Evolutionary conservation across 2,113 vertebrate species (phyloP).

Genomic region (Cranoglanis bouderius): DNA sequence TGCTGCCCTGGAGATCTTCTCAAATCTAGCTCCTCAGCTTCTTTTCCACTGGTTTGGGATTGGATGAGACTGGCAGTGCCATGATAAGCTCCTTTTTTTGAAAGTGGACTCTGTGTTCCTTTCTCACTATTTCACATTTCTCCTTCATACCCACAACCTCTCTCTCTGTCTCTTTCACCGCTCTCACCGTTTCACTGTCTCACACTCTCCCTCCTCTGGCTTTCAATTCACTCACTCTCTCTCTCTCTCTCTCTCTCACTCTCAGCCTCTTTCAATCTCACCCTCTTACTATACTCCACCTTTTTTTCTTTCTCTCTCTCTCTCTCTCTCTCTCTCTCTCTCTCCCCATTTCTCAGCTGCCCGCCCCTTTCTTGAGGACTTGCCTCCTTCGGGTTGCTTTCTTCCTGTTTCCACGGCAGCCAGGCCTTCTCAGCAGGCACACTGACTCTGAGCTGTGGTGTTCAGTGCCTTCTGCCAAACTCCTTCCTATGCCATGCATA

Average conservation of each 20-base stretch:
- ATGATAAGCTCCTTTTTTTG: neutral
- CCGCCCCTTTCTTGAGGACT: constrained; percentile 49
- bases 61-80: constrained; percentile 24
- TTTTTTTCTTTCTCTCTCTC: constrained; percentile 28
- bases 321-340: constrained; percentile 10
- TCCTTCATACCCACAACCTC: neutral
- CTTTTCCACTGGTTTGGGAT: constrained; percentile 31
- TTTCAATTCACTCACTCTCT: constrained; percentile 23
- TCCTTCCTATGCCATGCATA: constrained; percentile 32
- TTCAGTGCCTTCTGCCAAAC: constrained; percentile 43
- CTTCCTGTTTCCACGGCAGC: constrained; percentile 66
- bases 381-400: constrained; percentile 52
- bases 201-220: constrained; percentile 4
- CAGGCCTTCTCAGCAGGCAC: constrained; percentile 52
- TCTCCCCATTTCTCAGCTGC: constrained; percentile 22
- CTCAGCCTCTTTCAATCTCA: constrained; percentile 23
- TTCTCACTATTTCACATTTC: constrained; percentile 14
- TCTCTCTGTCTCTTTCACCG: neutral
- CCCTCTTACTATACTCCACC: constrained; percentile 38
- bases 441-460: constrained; percentile 33
- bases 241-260: constrained; percentile 26
- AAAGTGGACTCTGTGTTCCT: constrained; percentile 23
- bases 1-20: constrained; percentile 19
- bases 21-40: neutral
- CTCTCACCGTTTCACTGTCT: constrained; percentile 1